phyloP scores from a whole-genome alignment of 2,113 vertebrate genomes.

The Platysteira castanea region DNA sequence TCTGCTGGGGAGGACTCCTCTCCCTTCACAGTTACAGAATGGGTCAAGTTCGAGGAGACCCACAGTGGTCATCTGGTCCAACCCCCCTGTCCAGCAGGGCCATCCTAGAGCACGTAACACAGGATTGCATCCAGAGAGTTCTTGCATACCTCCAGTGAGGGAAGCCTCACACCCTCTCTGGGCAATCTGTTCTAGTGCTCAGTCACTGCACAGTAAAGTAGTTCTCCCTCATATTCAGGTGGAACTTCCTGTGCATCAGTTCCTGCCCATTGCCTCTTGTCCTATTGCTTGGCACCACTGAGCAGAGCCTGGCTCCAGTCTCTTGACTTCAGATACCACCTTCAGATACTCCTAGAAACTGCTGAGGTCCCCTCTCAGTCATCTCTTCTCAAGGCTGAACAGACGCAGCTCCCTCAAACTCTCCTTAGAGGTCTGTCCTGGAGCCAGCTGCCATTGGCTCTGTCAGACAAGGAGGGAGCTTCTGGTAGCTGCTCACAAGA shows the following conservation, averaged over 20 bases:
- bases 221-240: not conserved
- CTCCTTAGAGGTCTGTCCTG: not conserved
- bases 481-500: not conserved
- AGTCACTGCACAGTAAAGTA: not conserved
- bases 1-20: not conserved
- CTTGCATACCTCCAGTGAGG: not conserved
- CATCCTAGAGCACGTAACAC: not conserved
- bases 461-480: not conserved
- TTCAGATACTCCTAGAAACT: not conserved
- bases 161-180: too few relatives aligned
- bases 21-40: not conserved
- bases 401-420: not conserved
- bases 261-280: not conserved
- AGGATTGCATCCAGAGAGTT: not conserved
- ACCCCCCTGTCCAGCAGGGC: not conserved
- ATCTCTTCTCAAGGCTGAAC: not conserved
- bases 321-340: not conserved
- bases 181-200: not conserved
- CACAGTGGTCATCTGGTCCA: too few relatives aligned
- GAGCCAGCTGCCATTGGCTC: not conserved
- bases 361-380: not conserved
- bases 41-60: not conserved
- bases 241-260: not conserved
- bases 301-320: not conserved
- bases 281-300: not conserved